Base-by-base conservation (phyloP, 2,797 vertebrate species). In the Gobio occitaniae region DNA sequence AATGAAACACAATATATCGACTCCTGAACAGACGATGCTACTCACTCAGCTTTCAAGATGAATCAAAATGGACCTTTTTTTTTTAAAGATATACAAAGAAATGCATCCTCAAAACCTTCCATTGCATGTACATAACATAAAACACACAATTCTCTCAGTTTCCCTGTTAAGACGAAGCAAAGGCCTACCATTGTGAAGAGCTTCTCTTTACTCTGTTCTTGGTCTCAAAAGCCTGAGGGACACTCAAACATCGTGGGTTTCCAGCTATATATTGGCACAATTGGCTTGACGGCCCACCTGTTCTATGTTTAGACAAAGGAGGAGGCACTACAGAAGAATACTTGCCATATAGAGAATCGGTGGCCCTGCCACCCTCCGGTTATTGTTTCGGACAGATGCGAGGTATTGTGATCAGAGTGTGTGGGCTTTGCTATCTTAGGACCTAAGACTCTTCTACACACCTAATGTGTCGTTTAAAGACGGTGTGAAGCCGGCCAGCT, bases 291-390 rank as follows among this genome's bases (percentile, higher is more conserved):
- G 83, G 93, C 93, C 84, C 87, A 92, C 91, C 92, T 89, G 91
- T 84, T 93, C 96, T 95, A 96, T 95, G 93, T 96, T 95, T 96
- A 96, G 96, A 96, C 93, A 94, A 95, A 87, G 85, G 91, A 89
- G 86, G 93, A 93, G 93, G 91, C 90, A 89, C 84, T 65, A 89
- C 82, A 82, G 59, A 78, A 86, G 88, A 89, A 91, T 90, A 88
- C 88, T 86, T 88, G 86, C 90, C 92, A 88, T 91, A 90, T 91
- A 91, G 75, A 91, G 91, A 83, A 81, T 50, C 38, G 86, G 77
- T 87, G 68, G 36, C 77, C 65, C 78, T 72, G 36, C 29, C 83
- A n/a, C 12, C 81, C 85, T 82, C 79, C 44, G 21, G 38, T 79
- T 75, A 81, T 88, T 88, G 89, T 89, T 84, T 84, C 83, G 82